Evolutionary conservation across 2,113 vertebrate genomes (phyloP).

Genomic region (Archilochus colubris): DNA sequence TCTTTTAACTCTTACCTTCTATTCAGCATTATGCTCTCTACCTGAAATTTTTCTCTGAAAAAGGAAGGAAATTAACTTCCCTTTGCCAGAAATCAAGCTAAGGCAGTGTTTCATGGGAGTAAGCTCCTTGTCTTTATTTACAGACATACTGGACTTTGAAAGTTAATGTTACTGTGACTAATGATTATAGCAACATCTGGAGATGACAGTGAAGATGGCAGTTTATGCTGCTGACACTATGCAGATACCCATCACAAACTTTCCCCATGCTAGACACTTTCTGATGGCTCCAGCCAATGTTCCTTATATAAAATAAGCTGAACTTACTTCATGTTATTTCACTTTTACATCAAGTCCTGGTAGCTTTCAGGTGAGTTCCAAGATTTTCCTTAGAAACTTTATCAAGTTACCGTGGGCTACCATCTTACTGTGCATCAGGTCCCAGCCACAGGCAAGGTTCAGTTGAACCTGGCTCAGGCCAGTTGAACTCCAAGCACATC

Average conservation of each 20-base stretch:
- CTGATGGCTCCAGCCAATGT: neutral
- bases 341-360: neutral
- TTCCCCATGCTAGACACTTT: neutral
- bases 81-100: neutral
- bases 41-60: neutral
- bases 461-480: neutral
- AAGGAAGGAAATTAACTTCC: neutral
- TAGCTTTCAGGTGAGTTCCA: neutral
- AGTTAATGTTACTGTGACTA: neutral
- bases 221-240: neutral
- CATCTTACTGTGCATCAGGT: neutral
- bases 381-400: neutral
- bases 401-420: neutral
- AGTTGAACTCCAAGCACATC: neutral
- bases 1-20: neutral
- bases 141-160: neutral
- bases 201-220: neutral
- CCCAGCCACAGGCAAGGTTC: neutral
- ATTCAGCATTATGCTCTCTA: neutral
- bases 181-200: neutral
- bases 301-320: neutral
- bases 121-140: neutral
- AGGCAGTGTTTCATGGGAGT: neutral
- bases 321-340: neutral
- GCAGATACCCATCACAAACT: neutral